phyloP scores from a whole-genome alignment of 2,888 invertebrate species.

The Diarsia dahlii region DNA sequence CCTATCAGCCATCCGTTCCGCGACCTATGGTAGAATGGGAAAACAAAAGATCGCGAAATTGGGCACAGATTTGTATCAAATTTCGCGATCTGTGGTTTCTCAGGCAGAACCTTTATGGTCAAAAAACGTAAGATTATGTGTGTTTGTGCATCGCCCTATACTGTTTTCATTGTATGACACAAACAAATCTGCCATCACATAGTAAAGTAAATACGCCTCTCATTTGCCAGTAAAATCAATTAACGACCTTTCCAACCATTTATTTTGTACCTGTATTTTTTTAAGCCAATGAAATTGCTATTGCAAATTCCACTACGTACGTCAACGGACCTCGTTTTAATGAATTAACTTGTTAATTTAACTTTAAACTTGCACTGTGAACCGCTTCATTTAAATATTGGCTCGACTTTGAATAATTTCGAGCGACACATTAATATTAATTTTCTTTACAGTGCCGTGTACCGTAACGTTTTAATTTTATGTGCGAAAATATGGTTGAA shows the following conservation, averaged over 20 bases:
- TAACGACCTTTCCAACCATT: slow-evolving; percentile 17
- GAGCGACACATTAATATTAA: slow-evolving; percentile 54
- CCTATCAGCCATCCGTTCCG: no score
- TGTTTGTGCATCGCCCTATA: not conserved
- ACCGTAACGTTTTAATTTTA: not conserved
- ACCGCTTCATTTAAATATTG: slow-evolving; percentile 56
- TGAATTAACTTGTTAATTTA: slow-evolving; percentile 56
- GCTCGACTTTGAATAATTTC: slow-evolving; percentile 52
- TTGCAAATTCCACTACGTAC: slow-evolving; percentile 37
- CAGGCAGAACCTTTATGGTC: no score
- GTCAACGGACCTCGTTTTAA: slow-evolving; percentile 48
- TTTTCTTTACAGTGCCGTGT: slow-evolving; percentile 12
- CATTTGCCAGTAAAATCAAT: slow-evolving; percentile 33
- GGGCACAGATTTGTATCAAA: no score
- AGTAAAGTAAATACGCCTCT: slow-evolving; percentile 35
- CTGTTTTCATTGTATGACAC: not conserved
- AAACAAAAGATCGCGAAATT: no score
- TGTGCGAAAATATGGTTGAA: slow-evolving; percentile 19
- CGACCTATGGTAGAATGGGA: no score
- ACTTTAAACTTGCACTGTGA: slow-evolving; percentile 58
- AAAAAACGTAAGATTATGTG: no score
- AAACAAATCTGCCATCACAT: slow-evolving; percentile 1
- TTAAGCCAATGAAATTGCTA: slow-evolving; percentile 35
- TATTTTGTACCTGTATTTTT: slow-evolving; percentile 47
- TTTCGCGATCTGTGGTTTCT: no score